phyloP scores from a whole-genome alignment of 2,113 vertebrate genomes.

The Syrmaticus mikado region DNA sequence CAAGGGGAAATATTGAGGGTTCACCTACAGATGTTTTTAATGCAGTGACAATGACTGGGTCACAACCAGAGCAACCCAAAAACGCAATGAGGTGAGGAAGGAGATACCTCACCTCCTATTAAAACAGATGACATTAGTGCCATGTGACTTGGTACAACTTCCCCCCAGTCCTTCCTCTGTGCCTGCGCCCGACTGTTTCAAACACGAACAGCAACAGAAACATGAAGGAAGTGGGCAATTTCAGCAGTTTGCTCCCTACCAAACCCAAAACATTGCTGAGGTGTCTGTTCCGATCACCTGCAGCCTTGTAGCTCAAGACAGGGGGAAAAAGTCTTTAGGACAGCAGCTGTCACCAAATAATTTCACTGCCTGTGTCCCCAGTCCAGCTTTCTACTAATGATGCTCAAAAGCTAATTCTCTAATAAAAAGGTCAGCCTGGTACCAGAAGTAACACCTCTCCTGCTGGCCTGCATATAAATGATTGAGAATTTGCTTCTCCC shows the following conservation, averaged over 20 bases:
- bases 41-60: neutral
- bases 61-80: neutral
- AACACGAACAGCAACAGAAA: neutral
- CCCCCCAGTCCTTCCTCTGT: fast-evolving
- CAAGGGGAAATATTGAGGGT: neutral
- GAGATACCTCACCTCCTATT: neutral
- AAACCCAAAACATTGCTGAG: neutral
- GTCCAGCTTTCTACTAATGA: fast-evolving
- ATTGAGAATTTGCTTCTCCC: neutral
- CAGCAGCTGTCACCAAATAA: neutral
- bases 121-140: neutral
- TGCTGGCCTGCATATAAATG: fast-evolving
- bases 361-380: neutral
- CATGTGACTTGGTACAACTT: neutral
- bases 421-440: neutral
- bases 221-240: neutral
- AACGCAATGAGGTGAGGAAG: neutral
- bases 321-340: neutral
- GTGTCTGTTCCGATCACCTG: neutral
- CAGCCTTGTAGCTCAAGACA: neutral
- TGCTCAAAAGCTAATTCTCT: neutral
- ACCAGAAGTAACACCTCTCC: neutral
- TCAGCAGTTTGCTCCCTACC: neutral
- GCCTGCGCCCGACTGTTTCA: neutral
- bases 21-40: neutral